Evolutionary conservation across 92 coral and sea anemone species (phyloP).

Genomic region (Epizoanthus stellaris): DNA sequence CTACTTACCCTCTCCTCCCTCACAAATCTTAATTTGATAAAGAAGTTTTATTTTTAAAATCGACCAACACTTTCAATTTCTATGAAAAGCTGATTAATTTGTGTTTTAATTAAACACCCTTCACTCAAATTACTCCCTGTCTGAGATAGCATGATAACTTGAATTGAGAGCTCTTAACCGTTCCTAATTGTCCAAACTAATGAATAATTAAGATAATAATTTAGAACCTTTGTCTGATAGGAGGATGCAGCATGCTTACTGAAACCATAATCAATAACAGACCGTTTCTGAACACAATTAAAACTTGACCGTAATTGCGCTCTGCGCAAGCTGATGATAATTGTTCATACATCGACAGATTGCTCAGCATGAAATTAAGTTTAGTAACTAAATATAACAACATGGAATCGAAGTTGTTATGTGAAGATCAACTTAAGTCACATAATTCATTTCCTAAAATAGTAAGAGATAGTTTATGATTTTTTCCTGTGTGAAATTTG

Average conservation of each 20-base stretch:
- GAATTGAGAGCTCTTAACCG: not conserved
- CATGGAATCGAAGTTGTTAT: not conserved
- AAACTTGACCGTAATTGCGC: not conserved
- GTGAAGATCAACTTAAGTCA: not conserved
- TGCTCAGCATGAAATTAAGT: not conserved
- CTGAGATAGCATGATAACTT: not conserved
- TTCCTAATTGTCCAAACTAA: not conserved
- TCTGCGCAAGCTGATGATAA: not conserved
- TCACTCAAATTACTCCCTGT: not conserved
- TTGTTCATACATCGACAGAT: not conserved
- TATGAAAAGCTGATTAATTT: not conserved
- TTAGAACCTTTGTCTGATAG: not conserved
- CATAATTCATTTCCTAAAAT: not conserved
- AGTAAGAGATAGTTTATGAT: too few relatives aligned
- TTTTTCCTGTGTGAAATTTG: too few relatives aligned
- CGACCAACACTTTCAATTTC: too few relatives aligned
- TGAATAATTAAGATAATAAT: conserved; percentile 9
- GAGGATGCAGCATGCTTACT: not conserved
- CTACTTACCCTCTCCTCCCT: conserved; percentile 21
- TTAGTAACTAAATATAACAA: not conserved
- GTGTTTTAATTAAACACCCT: not conserved
- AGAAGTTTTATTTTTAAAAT: not conserved
- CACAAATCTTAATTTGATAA: not conserved
- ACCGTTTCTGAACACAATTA: not conserved
- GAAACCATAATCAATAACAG: not conserved